phyloP scores from a whole-genome alignment of 2,113 vertebrate species.

The Xiphorhynchus elegans region DNA sequence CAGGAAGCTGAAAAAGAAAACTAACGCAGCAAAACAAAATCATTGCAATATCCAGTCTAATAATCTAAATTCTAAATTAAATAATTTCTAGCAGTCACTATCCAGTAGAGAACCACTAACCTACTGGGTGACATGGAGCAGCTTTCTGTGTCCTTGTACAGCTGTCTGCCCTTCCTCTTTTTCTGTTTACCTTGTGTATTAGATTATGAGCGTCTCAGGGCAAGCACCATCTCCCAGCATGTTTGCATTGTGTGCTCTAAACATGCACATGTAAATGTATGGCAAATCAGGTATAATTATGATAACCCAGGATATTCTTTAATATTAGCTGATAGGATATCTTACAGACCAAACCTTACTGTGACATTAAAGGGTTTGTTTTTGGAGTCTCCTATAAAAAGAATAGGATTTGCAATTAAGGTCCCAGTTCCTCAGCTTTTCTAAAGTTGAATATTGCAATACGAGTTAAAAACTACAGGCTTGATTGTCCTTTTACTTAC shows the following conservation, averaged over 20 bases:
- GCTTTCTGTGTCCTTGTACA: neutral
- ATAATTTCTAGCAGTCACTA: neutral
- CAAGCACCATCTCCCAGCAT: neutral
- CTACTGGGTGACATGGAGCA: accelerated
- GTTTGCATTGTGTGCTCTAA: neutral
- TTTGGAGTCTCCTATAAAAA: neutral
- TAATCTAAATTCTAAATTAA: neutral
- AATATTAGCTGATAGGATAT: neutral
- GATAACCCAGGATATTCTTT: neutral
- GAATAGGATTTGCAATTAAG: neutral
- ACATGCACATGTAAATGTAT: neutral
- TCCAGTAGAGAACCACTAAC: neutral
- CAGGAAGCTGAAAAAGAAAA: neutral
- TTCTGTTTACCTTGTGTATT: neutral
- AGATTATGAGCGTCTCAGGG: neutral
- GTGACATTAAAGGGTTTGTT: neutral
- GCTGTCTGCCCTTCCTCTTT: neutral
- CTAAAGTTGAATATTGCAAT: neutral
- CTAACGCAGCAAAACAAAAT: neutral
- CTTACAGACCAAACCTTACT: neutral
- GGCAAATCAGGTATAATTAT: neutral
- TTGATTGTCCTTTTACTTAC: neutral
- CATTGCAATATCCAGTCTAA: neutral
- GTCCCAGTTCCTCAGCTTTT: neutral
- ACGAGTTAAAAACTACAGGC: neutral